phyloP scores from a whole-genome alignment of 2,888 invertebrate genomes.

The Achlya flavicornis region DNA sequence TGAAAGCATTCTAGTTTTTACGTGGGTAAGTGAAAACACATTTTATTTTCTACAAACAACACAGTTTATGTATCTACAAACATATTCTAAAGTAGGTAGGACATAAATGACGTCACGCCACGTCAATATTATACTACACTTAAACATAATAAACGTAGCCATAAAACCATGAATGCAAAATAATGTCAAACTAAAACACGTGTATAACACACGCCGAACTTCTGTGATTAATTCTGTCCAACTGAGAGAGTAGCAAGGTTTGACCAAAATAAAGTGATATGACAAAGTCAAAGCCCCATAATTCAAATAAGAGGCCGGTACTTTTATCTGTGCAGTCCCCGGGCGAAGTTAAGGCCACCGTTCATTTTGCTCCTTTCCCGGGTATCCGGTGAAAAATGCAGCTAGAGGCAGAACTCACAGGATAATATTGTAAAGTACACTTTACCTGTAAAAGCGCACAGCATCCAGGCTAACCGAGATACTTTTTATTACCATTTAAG shows the following conservation, averaged over 20 bases:
- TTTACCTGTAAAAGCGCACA: constrained; percentile 48
- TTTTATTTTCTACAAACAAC: constrained; percentile 23
- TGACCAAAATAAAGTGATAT: constrained; percentile 36
- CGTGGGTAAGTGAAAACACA: constrained; percentile 39
- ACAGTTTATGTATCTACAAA: neutral
- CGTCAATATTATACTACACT: neutral
- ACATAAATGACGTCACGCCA: too few relatives aligned
- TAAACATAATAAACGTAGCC: neutral
- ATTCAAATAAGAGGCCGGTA: constrained; percentile 59
- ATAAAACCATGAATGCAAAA: neutral
- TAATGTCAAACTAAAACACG: neutral
- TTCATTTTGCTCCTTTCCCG: constrained; percentile 58
- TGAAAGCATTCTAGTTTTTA: constrained; percentile 51
- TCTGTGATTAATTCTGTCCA: neutral
- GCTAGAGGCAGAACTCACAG: constrained; percentile 39
- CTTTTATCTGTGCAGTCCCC: constrained; percentile 60
- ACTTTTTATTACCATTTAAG: constrained; percentile 40
- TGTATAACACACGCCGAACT: neutral
- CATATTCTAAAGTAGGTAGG: neutral
- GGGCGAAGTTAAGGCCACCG: constrained; percentile 51
- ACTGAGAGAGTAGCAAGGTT: neutral
- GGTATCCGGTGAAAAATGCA: constrained; percentile 59
- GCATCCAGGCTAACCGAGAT: constrained; percentile 34
- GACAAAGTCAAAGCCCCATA: constrained; percentile 49
- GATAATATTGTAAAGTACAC: constrained; percentile 59